These are phyloP conservation scores for Ochropacha duplaris DNA, from an alignment of 2,888 invertebrate genomes.

Conservation along the genomic window DNA sequence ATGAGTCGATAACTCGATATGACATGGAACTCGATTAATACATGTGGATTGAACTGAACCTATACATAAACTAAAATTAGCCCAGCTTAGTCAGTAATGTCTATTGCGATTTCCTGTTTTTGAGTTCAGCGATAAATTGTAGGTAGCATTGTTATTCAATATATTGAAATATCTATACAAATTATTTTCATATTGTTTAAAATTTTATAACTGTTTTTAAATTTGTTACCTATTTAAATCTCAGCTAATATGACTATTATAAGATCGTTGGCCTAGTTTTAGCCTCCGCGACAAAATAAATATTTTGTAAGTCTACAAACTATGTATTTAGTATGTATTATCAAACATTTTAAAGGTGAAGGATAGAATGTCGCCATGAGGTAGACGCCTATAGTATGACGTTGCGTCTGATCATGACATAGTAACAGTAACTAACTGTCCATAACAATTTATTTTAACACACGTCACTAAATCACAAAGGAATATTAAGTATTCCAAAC, in stretches of 20 bases:
- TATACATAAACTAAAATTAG: not conserved
- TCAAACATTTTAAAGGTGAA: constrained; percentile 28
- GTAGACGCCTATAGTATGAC: constrained; percentile 26
- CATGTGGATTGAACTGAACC: not conserved
- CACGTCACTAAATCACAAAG: constrained; percentile 6
- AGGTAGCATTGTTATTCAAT: not conserved
- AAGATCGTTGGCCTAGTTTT: not conserved
- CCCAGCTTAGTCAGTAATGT: constrained; percentile 1
- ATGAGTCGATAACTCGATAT: not conserved
- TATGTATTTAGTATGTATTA: not conserved
- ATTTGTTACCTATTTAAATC: not conserved
- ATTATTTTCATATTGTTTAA: no score
- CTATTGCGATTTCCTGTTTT: constrained; percentile 1
- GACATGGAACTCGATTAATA: not conserved
- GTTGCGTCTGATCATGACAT: constrained; percentile 25
- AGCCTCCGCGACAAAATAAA: not conserved
- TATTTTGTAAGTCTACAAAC: not conserved
- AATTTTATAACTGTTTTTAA: no score
- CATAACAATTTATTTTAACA: constrained; percentile 18
- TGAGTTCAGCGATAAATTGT: not conserved
- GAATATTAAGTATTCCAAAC: constrained; percentile 5
- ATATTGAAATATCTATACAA: not conserved
- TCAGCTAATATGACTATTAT: no score
- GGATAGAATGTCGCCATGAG: constrained; percentile 25
- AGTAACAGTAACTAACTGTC: constrained; percentile 36